Conservation (phyloP, 2,797 vertebrate genomes). For the Miichthys miiuy region DNA sequence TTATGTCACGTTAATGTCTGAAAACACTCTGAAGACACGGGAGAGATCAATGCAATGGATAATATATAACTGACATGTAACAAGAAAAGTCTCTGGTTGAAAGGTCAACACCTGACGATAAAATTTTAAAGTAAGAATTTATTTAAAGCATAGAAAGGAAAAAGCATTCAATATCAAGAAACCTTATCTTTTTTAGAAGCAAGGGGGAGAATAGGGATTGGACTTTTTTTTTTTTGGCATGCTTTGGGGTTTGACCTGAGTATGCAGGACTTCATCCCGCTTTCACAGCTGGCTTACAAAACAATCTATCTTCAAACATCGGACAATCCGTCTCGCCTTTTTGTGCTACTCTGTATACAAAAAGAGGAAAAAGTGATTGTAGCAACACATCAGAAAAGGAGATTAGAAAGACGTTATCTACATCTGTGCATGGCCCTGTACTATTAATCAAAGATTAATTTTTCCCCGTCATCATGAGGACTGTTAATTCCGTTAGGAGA, state of each 20-base stretch:
- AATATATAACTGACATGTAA: constrained; percentile 52
- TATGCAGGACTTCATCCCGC: constrained; percentile 58
- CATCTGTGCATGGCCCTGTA: constrained; percentile 68
- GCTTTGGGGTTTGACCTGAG: constrained; percentile 48
- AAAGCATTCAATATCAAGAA: constrained; percentile 55
- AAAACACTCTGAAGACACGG: constrained; percentile 48
- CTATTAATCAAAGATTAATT: constrained; percentile 81
- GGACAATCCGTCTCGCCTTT: constrained; percentile 61
- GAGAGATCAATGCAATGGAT: constrained; percentile 34
- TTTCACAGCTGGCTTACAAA: constrained; percentile 69
- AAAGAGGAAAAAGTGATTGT: constrained; percentile 15
- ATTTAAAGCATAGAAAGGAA: constrained; percentile 53
- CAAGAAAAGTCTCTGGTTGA: constrained; percentile 45
- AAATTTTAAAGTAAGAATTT: constrained; percentile 60
- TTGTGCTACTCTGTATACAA: constrained; percentile 60
- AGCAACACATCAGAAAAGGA: constrained; percentile 56
- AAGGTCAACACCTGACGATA: constrained; percentile 57
- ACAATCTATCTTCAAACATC: constrained; percentile 69
- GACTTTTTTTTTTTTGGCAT: constrained; percentile 36
- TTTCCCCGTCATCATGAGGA: constrained; percentile 67
- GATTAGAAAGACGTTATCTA: constrained; percentile 74
- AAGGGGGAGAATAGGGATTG: constrained; percentile 42
- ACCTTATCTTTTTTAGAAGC: constrained; percentile 40
- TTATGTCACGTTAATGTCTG: constrained; percentile 32
- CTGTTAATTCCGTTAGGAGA: constrained; percentile 83